Percentiles rank a stretch among this genome's conserved stretches.
Evolutionary conservation across 2,797 vertebrate species (phyloP).

Genomic region (Psittacula echo): DNA sequence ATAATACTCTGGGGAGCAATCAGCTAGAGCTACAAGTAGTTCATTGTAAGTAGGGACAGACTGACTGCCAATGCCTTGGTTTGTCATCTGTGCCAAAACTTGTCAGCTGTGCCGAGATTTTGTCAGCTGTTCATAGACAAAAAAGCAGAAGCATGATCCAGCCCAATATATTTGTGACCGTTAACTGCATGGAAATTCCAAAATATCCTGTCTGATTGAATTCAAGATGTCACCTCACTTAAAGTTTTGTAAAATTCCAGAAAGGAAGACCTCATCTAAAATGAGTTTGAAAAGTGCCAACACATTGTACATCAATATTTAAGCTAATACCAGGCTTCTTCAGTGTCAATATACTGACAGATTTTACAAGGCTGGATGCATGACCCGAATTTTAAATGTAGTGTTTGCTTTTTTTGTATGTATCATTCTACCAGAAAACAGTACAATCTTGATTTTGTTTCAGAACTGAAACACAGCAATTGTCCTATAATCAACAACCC

Average conservation of each 20-base stretch:
- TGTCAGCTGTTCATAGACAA: constrained; percentile 17
- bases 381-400: background rate
- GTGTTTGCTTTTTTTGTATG: background rate
- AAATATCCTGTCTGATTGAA: background rate
- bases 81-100: constrained; percentile 13
- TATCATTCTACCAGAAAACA: background rate
- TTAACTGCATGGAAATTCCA: background rate
- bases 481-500: background rate
- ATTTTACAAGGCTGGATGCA: background rate
- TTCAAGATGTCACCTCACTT: background rate
- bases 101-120: constrained; percentile 10
- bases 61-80: background rate
- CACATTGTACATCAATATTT: background rate
- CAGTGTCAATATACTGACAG: background rate
- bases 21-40: background rate
- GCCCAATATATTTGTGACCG: background rate
- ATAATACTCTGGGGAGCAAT: background rate
- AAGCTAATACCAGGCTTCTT: background rate
- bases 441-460: background rate
- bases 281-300: background rate
- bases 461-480: constrained; percentile 30
- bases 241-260: background rate
- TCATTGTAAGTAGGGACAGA: background rate
- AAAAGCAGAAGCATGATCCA: background rate
- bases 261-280: background rate